phyloP scores from a whole-genome alignment of 2,888 invertebrate species.

The Conus canariensis region DNA sequence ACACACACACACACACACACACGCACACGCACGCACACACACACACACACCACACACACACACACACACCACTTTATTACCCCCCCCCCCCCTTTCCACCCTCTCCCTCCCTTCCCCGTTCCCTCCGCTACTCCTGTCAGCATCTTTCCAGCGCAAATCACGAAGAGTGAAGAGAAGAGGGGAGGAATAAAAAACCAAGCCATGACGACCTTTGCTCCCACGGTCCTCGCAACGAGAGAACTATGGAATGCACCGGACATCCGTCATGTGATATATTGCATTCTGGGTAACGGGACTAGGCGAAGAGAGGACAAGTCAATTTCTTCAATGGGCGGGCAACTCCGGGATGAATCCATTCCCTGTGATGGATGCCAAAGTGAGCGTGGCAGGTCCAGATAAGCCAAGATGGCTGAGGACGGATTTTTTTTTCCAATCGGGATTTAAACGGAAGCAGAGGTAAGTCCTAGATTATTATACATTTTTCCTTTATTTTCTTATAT shows the following conservation, averaged over 20 bases:
- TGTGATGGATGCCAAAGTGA: neutral
- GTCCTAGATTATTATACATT: no score
- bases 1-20: no score
- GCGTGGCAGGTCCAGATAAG: neutral
- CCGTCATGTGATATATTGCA: slow-evolving; percentile 14
- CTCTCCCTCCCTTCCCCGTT: no score
- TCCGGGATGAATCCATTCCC: neutral
- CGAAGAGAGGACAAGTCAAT: slow-evolving; percentile 15
- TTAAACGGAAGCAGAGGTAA: no score
- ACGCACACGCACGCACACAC: no score
- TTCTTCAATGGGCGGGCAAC: neutral
- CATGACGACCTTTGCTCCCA: slow-evolving; percentile 2
- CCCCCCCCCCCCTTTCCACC: no score
- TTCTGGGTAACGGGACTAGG: neutral
- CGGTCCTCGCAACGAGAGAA: neutral
- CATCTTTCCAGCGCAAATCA: neutral
- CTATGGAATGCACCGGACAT: neutral
- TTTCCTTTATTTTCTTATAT: neutral
- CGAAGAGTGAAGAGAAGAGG: neutral
- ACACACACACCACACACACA: no score
- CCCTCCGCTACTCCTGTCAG: no score
- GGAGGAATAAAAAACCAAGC: neutral
- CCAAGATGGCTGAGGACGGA: neutral
- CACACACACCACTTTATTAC: no score
- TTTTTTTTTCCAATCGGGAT: neutral